Evolutionary conservation across 2,888 invertebrate genomes (phyloP), one percentile per base, ranked within the genome.

Genomic region (Oeneis ivallda): DNA sequence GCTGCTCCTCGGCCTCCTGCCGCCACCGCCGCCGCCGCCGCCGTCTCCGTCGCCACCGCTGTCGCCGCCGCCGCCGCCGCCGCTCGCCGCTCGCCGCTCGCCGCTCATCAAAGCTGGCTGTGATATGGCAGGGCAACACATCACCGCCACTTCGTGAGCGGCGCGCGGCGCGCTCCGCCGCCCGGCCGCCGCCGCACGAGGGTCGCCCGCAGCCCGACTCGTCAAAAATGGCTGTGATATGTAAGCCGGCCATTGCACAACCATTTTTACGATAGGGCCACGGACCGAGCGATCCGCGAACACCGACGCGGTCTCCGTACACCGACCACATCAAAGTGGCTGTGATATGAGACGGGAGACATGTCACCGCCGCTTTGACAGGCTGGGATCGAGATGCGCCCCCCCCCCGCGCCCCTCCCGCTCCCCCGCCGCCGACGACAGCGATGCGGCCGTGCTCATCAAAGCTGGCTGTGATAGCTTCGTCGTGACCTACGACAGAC

Each of bases 91-190:
- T 59, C 57, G 68, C 41, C 72, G 59, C 60, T 70, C 71, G 52
- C 69, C 75, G 97, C 97, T 97, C 97, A 97, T 97, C 97, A 97
- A 98, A 97, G 97, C 98, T 97, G 97, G 97, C 97, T 98, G 75
- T 75, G 97, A 97, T 97, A 97, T 96, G 96, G 80, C 77, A 79
- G n/a, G 13, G 3, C 54, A 83, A 94, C 96, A 97, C 94, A 95
- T 94, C 93, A 96, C 97, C 96, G 92, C 96, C 96, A 96, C 95
- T 96, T 97, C 96, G 97, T 94, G 96, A 96, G 96, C 92, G 93
- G 89, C 92, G 92, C 91, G 79, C 71, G 73, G 71, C 72, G 62
- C 53, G 37, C 41, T 45, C n/a, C 32, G 17, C 5, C 17, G 37
- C 53, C n/a, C 17, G 52, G 49, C 57, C 39, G 9, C 15, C n/a